phyloP scores from a whole-genome alignment of 1,140 invertebrate species.

The Aphelinus certus region DNA sequence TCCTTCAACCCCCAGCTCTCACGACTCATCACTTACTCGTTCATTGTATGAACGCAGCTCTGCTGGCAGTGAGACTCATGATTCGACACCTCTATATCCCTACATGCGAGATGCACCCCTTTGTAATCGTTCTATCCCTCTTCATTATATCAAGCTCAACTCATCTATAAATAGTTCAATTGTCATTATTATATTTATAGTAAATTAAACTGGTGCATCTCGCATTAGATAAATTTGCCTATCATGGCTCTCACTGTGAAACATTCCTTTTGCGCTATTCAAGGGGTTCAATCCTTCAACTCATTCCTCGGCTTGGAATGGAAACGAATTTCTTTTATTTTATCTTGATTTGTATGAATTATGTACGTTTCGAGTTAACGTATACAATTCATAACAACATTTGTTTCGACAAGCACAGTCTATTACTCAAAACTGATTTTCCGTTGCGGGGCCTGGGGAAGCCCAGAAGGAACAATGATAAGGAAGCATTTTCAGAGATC shows the following conservation, averaged over 20 bases:
- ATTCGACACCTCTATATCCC: background rate
- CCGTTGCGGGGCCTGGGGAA: background rate
- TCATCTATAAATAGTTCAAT: conserved; percentile 12
- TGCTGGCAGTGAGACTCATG: too few relatives aligned
- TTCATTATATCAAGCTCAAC: background rate
- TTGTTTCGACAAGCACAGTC: background rate
- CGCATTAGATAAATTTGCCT: background rate
- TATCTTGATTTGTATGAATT: conserved; percentile 6
- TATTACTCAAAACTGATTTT: conserved; percentile 28
- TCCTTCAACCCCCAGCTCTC: too few relatives aligned
- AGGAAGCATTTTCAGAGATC: conserved; percentile 19
- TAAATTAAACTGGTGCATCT: conserved; percentile 20
- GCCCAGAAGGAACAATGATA: conserved; percentile 5
- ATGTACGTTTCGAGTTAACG: conserved; percentile 1
- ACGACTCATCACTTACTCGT: too few relatives aligned
- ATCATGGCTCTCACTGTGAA: background rate
- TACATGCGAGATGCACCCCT: background rate
- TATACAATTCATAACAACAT: conserved; percentile 10
- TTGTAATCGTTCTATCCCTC: background rate
- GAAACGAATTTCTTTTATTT: conserved; percentile 1
- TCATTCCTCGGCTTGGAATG: too few relatives aligned
- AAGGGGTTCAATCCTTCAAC: too few relatives aligned
- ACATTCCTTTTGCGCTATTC: conserved; percentile 12
- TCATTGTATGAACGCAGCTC: too few relatives aligned
- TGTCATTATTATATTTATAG: background rate